A percentile compares a stretch with the other conserved stretches of the same genome.
Conservation (phyloP, 2,797 vertebrate genomes). For the Sebastes trivittatus region DNA sequence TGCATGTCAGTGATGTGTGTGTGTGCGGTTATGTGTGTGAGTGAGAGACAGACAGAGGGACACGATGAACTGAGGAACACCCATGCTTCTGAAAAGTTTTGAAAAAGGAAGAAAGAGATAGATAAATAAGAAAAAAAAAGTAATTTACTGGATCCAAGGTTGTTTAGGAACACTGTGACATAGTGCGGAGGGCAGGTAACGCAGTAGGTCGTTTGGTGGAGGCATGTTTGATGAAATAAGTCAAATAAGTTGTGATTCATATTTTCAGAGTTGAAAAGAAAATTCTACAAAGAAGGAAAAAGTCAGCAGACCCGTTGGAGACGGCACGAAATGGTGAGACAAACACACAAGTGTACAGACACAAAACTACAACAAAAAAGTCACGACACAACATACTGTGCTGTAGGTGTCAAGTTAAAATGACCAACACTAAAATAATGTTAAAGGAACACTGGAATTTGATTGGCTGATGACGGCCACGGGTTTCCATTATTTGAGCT, state of each 20-base stretch:
- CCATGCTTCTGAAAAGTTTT: slow-evolving; percentile 30
- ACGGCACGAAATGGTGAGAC: background rate
- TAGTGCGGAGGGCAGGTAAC: background rate
- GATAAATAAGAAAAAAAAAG: background rate
- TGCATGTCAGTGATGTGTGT: background rate
- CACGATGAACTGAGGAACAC: slow-evolving; percentile 22
- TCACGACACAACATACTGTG: background rate
- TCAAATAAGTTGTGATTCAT: background rate
- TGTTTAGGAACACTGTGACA: slow-evolving; percentile 14
- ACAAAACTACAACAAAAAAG: background rate
- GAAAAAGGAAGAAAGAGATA: background rate
- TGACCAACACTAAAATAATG: background rate
- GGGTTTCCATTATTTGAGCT: background rate
- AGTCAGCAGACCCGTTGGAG: background rate
- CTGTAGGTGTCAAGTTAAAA: background rate
- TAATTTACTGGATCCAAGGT: background rate
- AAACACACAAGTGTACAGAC: background rate
- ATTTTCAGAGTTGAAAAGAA: background rate
- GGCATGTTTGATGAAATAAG: background rate
- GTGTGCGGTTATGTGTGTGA: background rate
- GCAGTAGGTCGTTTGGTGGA: background rate
- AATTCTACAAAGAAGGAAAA: background rate
- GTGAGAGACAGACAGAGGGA: background rate
- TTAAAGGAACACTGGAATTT: background rate
- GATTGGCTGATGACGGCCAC: background rate